phyloP scores from a whole-genome alignment of 2,797 vertebrate species.

The Acipenser ruthenus region DNA sequence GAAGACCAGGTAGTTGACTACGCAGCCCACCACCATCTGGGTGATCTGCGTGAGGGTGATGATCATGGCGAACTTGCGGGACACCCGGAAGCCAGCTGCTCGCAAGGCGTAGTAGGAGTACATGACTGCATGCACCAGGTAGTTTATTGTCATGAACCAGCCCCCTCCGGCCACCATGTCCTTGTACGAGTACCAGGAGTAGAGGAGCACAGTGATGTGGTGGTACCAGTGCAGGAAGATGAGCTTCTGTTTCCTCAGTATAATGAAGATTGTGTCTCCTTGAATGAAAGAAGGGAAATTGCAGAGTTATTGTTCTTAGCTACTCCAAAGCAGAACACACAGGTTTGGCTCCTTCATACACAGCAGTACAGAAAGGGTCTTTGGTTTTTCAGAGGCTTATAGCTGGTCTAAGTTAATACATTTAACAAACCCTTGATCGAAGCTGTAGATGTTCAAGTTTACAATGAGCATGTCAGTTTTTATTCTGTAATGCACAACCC shows the following conservation, averaged over 20 bases:
- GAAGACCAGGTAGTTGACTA: conserved; percentile 96
- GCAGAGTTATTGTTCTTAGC: not conserved
- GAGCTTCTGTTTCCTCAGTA: conserved; percentile 96
- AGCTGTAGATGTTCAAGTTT: too few species aligned
- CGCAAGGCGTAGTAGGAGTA: conserved; percentile 94
- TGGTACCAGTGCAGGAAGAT: conserved; percentile 99
- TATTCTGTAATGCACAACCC: too few species aligned
- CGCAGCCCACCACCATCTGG: conserved; percentile 93
- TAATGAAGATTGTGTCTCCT: conserved; percentile 94
- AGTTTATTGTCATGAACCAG: conserved; percentile 99
- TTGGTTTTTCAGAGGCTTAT: too few species aligned
- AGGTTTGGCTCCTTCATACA: too few species aligned
- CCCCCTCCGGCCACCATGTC: conserved; percentile 98
- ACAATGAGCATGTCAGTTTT: too few species aligned
- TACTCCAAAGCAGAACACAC: too few species aligned
- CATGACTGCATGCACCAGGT: conserved; percentile 94
- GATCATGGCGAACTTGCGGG: conserved; percentile 96
- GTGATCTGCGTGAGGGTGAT: conserved; percentile 97
- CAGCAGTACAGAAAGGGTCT: too few species aligned
- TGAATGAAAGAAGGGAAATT: conserved; percentile 23
- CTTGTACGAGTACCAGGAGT: conserved; percentile 99
- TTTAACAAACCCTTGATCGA: too few species aligned
- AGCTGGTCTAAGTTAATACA: too few species aligned
- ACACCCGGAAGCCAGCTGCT: conserved; percentile 87
- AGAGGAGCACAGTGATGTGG: conserved; percentile 96